Conservation (phyloP, 1,140 invertebrate genomes). For the Dinoponera quadriceps region DNA sequence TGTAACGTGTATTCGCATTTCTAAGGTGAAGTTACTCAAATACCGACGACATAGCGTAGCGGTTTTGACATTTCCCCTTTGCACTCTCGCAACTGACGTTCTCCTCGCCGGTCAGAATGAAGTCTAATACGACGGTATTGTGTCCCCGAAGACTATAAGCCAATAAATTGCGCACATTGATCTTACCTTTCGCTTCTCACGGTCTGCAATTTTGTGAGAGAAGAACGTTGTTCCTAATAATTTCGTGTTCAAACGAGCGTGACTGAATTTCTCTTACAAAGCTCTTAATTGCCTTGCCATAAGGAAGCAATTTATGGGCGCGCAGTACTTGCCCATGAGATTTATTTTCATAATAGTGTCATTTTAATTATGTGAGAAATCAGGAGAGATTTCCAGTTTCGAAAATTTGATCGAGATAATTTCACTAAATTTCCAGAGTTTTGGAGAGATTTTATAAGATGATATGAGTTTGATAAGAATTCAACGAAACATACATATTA, state of each 20-base stretch:
- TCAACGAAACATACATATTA: no score
- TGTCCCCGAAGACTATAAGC: neutral
- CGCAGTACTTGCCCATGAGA: neutral
- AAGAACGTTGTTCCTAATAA: constrained; percentile 52
- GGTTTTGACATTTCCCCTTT: constrained; percentile 71
- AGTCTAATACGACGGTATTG: constrained; percentile 22
- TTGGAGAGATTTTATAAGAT: no score
- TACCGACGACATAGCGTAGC: constrained; percentile 53
- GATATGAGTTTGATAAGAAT: no score
- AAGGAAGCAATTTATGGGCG: constrained; percentile 3
- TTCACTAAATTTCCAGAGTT: neutral
- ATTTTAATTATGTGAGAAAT: neutral
- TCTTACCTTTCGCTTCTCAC: constrained; percentile 32
- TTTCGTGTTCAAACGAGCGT: constrained; percentile 57
- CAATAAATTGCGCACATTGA: constrained; percentile 57
- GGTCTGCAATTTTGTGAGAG: constrained; percentile 30
- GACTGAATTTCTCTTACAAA: constrained; percentile 58
- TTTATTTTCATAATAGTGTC: constrained; percentile 1
- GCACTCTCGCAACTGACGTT: constrained; percentile 11
- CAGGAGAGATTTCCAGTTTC: neutral
- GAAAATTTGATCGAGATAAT: neutral
- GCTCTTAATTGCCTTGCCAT: constrained; percentile 32
- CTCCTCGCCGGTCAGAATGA: constrained; percentile 5
- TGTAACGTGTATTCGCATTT: no score
- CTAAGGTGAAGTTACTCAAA: constrained; percentile 34